Conservation (phyloP, 2,888 invertebrate species). For the Amiota minor region DNA sequence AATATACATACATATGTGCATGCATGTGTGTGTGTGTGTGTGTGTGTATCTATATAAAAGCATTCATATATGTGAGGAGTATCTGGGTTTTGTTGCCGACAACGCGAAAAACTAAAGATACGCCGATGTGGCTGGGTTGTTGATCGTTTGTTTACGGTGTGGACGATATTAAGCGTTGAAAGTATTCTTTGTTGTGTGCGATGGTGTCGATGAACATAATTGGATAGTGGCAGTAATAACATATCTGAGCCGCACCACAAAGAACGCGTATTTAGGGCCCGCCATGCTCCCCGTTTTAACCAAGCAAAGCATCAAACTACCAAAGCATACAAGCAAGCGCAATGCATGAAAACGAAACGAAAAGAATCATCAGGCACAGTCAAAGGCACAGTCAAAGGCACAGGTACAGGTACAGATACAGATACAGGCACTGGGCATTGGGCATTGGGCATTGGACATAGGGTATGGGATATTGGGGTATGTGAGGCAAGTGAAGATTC, state of each 20-base stretch:
- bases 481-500: too few species aligned
- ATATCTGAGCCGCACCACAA: conserved; percentile 54
- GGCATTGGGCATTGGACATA: conserved; percentile 36
- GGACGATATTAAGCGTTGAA: conserved; percentile 47
- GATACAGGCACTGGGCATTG: conserved; percentile 19
- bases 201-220: conserved; percentile 64
- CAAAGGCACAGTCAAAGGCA: not conserved
- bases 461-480: not conserved
- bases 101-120: not conserved
- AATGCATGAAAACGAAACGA: conserved; percentile 36
- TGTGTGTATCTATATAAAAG: too few species aligned
- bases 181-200: conserved; percentile 47
- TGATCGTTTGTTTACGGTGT: conserved; percentile 53
- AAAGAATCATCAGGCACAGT: conserved; percentile 29
- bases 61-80: not conserved
- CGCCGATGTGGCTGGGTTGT: conserved; percentile 9
- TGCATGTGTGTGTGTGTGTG: not conserved
- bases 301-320: conserved; percentile 43
- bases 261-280: conserved; percentile 35
- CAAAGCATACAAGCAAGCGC: conserved; percentile 24
- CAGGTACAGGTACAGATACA: not conserved
- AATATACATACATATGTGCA: not conserved
- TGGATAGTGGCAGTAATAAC: conserved; percentile 59
- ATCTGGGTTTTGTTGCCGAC: not conserved
- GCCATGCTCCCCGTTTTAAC: conserved; percentile 42